Evolutionary conservation across 1,140 invertebrate genomes (phyloP).

Genomic region (Helicoverpa armigera): DNA sequence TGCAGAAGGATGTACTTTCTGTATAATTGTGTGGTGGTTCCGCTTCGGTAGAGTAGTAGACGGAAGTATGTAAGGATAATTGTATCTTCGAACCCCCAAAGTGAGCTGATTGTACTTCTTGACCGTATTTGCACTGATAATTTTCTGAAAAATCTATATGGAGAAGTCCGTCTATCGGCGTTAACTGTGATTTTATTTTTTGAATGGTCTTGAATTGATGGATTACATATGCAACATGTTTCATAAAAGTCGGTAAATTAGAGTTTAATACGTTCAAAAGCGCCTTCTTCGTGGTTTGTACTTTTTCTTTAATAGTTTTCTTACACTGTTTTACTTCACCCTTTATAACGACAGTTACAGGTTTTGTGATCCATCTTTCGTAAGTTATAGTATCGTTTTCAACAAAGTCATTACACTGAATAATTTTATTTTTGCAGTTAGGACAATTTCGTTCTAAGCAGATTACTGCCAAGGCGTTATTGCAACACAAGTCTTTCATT

Average conservation of each 20-base stretch:
- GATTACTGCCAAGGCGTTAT: not conserved
- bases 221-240: not conserved
- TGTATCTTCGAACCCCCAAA: slow-evolving; percentile 53
- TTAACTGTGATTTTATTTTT: not conserved
- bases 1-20: not conserved
- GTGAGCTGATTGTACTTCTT: slow-evolving; percentile 55
- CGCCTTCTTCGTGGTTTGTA: not conserved
- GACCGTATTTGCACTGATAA: slow-evolving; percentile 14
- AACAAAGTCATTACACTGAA: not conserved
- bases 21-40: not conserved
- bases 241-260: not conserved
- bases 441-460: not conserved
- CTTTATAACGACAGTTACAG: slow-evolving; percentile 38
- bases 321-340: slow-evolving; percentile 9
- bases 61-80: slow-evolving; percentile 52
- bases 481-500: not conserved
- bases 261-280: slow-evolving; percentile 23
- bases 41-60: slow-evolving; percentile 43
- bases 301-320: slow-evolving; percentile 45
- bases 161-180: not conserved
- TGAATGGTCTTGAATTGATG: slow-evolving; percentile 3
- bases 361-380: not conserved
- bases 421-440: not conserved
- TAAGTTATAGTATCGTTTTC: not conserved
- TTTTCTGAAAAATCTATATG: slow-evolving; percentile 19